Evolutionary conservation across 1,140 invertebrate genomes (phyloP).

Genomic region (Panulirus ornatus): DNA sequence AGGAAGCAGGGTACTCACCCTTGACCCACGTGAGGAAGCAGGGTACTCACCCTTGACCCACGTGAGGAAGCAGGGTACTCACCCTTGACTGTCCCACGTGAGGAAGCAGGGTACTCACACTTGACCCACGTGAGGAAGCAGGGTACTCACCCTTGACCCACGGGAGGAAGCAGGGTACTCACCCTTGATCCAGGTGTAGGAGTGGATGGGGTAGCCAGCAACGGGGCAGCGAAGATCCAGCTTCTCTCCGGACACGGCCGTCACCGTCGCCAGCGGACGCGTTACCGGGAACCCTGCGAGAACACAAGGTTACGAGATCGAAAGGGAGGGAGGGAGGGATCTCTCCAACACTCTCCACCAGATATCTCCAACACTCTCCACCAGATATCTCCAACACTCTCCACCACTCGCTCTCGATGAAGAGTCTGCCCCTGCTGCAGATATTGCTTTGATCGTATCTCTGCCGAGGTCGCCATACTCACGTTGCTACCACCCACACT

Average conservation of each 20-base stretch:
- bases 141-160: too few relatives aligned
- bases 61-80: too few relatives aligned
- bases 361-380: too few relatives aligned
- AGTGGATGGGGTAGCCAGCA: conserved; percentile 93
- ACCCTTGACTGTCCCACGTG: too few relatives aligned
- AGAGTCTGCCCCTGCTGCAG: too few relatives aligned
- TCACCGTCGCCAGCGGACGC: conserved; percentile 79
- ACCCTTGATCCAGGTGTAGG: conserved; percentile 81
- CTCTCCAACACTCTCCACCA: background rate
- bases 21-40: too few relatives aligned
- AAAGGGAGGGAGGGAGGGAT: background rate
- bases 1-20: too few relatives aligned
- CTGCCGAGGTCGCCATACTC: too few relatives aligned
- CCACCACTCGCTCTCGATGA: background rate
- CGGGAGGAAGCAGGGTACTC: background rate
- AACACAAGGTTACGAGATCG: background rate
- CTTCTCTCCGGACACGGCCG: conserved; percentile 91
- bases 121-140: too few relatives aligned
- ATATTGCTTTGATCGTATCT: too few relatives aligned
- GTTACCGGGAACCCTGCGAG: conserved; percentile 60
- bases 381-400: background rate
- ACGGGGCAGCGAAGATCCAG: conserved; percentile 94
- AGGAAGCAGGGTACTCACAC: too few relatives aligned
- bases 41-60: too few relatives aligned
- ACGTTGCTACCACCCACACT: background rate